phyloP scores from a whole-genome alignment of 2,888 invertebrate species.

The Brachypalpus laphriformis region DNA sequence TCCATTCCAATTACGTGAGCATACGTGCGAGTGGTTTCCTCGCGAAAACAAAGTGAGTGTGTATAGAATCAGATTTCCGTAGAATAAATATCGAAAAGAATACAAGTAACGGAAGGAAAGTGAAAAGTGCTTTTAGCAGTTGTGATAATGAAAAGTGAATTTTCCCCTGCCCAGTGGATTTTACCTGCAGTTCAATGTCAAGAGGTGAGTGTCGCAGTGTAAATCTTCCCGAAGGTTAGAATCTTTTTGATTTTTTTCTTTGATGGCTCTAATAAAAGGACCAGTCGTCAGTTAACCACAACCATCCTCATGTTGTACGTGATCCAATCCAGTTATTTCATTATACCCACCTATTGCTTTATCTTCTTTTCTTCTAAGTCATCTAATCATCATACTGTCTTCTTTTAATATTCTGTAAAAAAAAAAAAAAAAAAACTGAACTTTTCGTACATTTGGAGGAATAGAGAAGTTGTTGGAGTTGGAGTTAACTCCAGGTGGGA shows the following conservation, averaged over 20 bases:
- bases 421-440: not conserved
- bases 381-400: not conserved
- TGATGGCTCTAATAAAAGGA: not conserved
- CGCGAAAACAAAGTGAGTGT: not conserved
- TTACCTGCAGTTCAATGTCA: conserved; percentile 80
- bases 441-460: not conserved
- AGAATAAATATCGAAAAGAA: conserved; percentile 18
- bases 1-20: conserved; percentile 36
- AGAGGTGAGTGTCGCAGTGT: conserved; percentile 79
- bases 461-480: not conserved
- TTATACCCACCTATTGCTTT: conserved; percentile 23
- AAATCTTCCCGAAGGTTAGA: not conserved
- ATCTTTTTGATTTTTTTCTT: not conserved
- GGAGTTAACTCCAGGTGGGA: conserved; percentile 5
- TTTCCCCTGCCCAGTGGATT: conserved; percentile 78
- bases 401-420: not conserved
- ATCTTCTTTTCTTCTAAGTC: not conserved
- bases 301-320: conserved; percentile 18
- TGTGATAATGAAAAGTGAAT: conserved; percentile 77
- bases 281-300: not conserved
- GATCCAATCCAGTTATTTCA: conserved; percentile 30
- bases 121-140: conserved; percentile 25
- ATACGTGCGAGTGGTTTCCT: not conserved
- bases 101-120: conserved; percentile 6
- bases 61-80: conserved; percentile 39